A percentile compares a stretch with the other conserved stretches of the same genome.
phyloP scores from a whole-genome alignment of 2,797 vertebrate species.

The Aotus griseimembra region DNA sequence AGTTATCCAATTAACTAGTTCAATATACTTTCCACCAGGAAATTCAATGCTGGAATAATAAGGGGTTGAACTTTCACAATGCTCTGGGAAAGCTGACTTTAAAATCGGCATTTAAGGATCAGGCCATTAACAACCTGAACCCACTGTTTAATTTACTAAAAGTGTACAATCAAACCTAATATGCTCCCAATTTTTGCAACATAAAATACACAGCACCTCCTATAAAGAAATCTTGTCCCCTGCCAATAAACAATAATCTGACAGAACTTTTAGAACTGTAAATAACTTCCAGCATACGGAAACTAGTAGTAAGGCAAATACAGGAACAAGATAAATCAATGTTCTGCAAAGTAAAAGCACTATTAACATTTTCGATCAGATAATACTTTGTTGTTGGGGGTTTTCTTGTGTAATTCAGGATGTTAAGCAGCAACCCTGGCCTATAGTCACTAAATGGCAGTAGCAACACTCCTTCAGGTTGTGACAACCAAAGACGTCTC shows the following conservation, averaged over 20 bases:
- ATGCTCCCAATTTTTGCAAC: neutral
- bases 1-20: constrained; percentile 18
- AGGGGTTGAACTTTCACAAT: neutral
- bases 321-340: neutral
- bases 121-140: neutral
- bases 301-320: neutral
- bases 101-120: neutral
- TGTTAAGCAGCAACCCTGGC: neutral
- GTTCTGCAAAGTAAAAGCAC: neutral
- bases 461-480: neutral
- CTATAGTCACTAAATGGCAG: neutral
- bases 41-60: neutral
- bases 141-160: neutral
- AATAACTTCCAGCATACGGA: neutral
- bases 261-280: neutral
- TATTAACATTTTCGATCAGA: neutral
- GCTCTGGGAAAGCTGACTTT: neutral
- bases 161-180: neutral
- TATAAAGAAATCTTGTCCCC: neutral
- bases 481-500: constrained; percentile 4
- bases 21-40: neutral
- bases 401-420: neutral
- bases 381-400: neutral
- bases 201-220: neutral
- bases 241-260: neutral